These are phyloP conservation scores for Arenaria interpres DNA, from an alignment of 2,113 vertebrate genomes.

Conservation along the genomic window DNA sequence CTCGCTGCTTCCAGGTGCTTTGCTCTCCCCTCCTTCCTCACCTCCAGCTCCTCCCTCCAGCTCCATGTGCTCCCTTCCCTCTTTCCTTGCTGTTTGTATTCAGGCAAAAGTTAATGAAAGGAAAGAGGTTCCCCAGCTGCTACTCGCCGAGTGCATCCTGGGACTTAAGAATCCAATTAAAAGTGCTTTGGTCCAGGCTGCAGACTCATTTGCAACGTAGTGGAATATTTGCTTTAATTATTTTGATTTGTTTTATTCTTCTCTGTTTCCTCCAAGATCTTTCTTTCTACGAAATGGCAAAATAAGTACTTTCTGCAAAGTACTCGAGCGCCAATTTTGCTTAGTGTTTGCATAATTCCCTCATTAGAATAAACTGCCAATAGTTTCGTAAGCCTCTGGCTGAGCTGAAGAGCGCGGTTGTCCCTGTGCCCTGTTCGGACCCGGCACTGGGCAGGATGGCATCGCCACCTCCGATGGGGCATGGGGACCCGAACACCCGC, in stretches of 20 bases:
- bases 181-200: not conserved
- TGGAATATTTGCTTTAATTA: not conserved
- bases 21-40: not conserved
- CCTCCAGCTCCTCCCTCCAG: not conserved
- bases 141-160: accelerated
- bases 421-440: not conserved
- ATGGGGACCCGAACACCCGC: not conserved
- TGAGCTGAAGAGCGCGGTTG: accelerated
- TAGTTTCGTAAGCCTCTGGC: not conserved
- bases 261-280: not conserved
- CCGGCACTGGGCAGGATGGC: accelerated
- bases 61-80: accelerated
- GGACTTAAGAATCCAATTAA: not conserved
- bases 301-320: not conserved
- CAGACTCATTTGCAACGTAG: not conserved
- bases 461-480: accelerated
- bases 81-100: not conserved
- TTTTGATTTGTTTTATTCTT: not conserved
- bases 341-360: not conserved
- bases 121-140: not conserved
- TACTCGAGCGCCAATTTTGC: not conserved
- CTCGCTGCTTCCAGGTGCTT: not conserved
- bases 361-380: not conserved
- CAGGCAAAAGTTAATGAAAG: not conserved
- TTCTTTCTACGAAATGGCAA: not conserved